Evolutionary conservation across 2,888 invertebrate genomes (phyloP), one percentile per base, ranked within the genome.

Genomic region (Blastobasis adustella): DNA sequence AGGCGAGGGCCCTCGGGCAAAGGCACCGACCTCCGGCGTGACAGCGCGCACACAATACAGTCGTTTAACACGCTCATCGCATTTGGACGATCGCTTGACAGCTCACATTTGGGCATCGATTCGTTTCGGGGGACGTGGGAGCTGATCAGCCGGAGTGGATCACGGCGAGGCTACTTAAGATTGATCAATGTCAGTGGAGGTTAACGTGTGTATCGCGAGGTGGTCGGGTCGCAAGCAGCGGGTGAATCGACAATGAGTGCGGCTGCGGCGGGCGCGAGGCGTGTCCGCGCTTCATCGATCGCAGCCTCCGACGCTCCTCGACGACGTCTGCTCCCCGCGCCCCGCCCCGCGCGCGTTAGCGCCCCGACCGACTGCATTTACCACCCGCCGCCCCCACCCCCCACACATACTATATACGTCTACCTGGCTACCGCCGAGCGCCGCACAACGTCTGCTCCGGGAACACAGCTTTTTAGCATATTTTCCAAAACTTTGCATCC

Each of bases 211-310:
- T 9, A 42, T 10, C 4, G 23, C 37, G 37, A 46, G 51, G 50
- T 57, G 60, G 59, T 54, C 61, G 63, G 63, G 53, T 68, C 62
- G 61, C 63, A 59, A 64, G 64, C 65, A 69, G 63, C 59, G 70
- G 58, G 43, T 61, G 80, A 78, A 82, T 83, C 74, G 77, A 78
- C 81, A 82, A 78, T 79, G 79, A 79, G 78, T 65, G 71, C 69
- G 72, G 73, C 60, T 72, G 78, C 69, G 73, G 45, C 42, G 42
- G 47, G 82, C 82, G 86, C 86, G 82, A 86, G 87, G 87, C 86
- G 87, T 85, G 87, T 85, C 85, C 83, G 83, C 87, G 86, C 86
- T 85, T 76, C 87, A 87, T 88, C 87, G 87, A 88, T 87, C 87
- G 86, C 84, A 87, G 85, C 84, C 77, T 87, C 87, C 85, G 78